phyloP scores from a whole-genome alignment of 2,113 vertebrate species.

The Mormoops blainvillei region DNA sequence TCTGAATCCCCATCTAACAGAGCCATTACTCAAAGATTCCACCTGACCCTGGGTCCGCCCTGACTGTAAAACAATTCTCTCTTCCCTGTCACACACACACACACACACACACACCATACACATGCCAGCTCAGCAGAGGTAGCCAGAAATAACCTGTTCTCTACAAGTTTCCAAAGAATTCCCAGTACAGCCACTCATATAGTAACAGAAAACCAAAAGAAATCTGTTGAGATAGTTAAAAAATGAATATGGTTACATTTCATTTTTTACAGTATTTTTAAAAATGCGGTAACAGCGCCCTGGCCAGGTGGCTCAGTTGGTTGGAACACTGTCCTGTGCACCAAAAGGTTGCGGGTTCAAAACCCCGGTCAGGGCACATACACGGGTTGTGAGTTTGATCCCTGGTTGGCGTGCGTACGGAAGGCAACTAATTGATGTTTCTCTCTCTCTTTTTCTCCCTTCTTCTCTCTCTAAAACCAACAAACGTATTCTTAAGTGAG shows the following conservation, averaged over 20 bases:
- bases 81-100: neutral
- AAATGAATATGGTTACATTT: neutral
- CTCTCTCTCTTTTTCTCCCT: too few relatives aligned
- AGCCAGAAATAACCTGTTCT: conserved; percentile 46
- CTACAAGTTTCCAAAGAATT: conserved; percentile 51
- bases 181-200: neutral
- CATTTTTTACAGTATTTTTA: neutral
- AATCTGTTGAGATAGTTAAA: neutral
- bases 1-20: neutral
- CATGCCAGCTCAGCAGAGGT: neutral
- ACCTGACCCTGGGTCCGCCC: neutral
- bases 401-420: too few relatives aligned
- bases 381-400: too few relatives aligned
- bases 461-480: too few relatives aligned
- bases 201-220: neutral
- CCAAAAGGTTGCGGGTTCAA: too few relatives aligned
- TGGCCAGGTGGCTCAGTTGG: too few relatives aligned
- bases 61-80: neutral
- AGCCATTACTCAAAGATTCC: neutral
- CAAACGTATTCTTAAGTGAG: too few relatives aligned
- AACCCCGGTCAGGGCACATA: too few relatives aligned
- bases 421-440: too few relatives aligned
- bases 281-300: neutral
- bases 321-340: too few relatives aligned
- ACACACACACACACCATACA: neutral